Conservation (phyloP, 2,888 invertebrate species). For the Pheosia tremula region DNA sequence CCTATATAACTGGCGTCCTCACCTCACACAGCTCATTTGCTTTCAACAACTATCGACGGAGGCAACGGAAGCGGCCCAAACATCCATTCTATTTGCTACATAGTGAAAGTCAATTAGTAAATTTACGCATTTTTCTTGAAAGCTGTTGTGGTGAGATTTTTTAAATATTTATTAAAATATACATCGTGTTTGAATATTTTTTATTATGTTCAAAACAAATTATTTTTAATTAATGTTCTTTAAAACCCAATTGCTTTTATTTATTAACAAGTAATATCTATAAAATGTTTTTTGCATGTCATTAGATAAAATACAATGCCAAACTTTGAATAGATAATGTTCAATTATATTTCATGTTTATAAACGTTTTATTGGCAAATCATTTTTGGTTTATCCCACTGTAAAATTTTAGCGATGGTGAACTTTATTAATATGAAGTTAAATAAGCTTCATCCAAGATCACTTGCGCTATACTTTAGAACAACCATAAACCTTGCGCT, state of each 20-base stretch:
- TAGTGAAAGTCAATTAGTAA: constrained; percentile 19
- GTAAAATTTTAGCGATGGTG: not conserved
- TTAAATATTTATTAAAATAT: not conserved
- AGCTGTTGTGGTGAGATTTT: constrained; percentile 27
- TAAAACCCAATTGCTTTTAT: not conserved
- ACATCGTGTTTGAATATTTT: too few species aligned
- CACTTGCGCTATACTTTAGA: constrained; percentile 20
- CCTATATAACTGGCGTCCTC: constrained; percentile 68
- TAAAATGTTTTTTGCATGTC: not conserved
- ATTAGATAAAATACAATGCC: too few species aligned
- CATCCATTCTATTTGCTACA: constrained; percentile 22
- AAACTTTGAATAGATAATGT: too few species aligned
- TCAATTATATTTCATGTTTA: too few species aligned
- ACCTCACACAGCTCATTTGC: constrained; percentile 70
- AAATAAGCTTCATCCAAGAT: constrained; percentile 16
- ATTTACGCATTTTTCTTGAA: constrained; percentile 10
- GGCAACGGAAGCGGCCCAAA: constrained; percentile 50
- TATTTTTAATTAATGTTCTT: too few species aligned
- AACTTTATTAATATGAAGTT: constrained; percentile 41
- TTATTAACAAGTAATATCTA: not conserved
- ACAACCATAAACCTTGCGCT: constrained; percentile 23
- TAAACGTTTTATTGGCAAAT: too few species aligned
- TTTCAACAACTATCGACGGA: constrained; percentile 59
- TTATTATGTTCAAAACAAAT: too few species aligned
- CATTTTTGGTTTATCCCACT: too few species aligned